A percentile compares a stretch with the other conserved stretches of the same genome.
These are phyloP conservation scores for Hydropsyche tenuis DNA, from an alignment of 1,140 invertebrate genomes.

Conservation along the genomic window DNA sequence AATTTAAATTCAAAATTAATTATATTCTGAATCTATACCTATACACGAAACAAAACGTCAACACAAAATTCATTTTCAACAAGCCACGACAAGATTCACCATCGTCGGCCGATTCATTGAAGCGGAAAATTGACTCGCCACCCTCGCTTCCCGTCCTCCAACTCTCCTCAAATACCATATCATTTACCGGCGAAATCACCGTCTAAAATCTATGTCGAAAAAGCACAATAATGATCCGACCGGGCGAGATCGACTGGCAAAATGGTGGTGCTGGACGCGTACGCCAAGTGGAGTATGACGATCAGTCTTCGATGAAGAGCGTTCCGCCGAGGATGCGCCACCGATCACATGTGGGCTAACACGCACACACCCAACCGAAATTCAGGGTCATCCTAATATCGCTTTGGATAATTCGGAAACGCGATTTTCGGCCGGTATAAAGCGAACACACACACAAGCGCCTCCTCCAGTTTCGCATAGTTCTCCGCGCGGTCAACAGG, in stretches of 20 bases:
- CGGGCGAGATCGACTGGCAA: conserved; percentile 50
- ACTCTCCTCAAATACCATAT: conserved; percentile 13
- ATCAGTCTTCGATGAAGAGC: conserved; percentile 35
- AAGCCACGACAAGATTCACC: too few relatives aligned
- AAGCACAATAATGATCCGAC: conserved; percentile 42
- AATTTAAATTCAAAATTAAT: too few relatives aligned
- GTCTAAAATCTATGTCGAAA: conserved; percentile 9
- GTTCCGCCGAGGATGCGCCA: conserved; percentile 32
- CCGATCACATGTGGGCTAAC: conserved; percentile 25
- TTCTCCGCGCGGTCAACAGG: conserved; percentile 20
- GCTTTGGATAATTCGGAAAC: neutral
- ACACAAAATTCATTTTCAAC: too few relatives aligned
- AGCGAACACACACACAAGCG: conserved; percentile 24
- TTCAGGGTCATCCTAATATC: conserved; percentile 36
- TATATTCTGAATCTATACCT: too few relatives aligned
- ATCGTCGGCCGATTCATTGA: neutral
- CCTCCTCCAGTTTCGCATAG: conserved; percentile 40
- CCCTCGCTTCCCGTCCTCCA: neutral
- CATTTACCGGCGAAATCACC: conserved; percentile 23
- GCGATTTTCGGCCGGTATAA: conserved; percentile 23
- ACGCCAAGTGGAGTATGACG: conserved; percentile 41
- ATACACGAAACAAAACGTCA: too few relatives aligned
- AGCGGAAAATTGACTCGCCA: conserved; percentile 4
- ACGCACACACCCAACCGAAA: conserved; percentile 2
- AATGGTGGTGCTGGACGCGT: conserved; percentile 11